These are phyloP conservation scores for Enteromius trimaculatus DNA, from an alignment of 2,797 vertebrate species.

Conservation along the genomic window DNA sequence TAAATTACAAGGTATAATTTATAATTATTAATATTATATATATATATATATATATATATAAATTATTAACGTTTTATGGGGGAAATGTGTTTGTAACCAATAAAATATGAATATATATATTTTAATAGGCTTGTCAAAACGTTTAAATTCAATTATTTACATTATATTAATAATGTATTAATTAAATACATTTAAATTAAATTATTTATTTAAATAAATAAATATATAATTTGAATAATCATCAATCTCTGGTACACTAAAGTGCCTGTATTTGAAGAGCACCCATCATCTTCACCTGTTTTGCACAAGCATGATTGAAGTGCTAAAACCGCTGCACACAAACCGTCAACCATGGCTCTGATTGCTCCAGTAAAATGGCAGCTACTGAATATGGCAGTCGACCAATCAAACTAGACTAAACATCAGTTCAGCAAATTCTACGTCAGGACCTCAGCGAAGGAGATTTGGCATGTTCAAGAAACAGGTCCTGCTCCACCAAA, in stretches of 20 bases:
- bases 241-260: neutral
- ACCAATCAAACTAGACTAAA: slow-evolving; percentile 26
- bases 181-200: neutral
- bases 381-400: neutral
- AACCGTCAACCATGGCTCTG: neutral
- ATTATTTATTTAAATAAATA: neutral
- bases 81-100: neutral
- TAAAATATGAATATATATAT: neutral
- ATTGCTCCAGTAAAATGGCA: neutral
- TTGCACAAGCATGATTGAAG: neutral
- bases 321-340: neutral
- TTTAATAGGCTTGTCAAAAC: neutral
- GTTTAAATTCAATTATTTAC: neutral
- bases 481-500: slow-evolving; percentile 39
- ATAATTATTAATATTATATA: too few relatives aligned
- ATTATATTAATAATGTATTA: neutral
- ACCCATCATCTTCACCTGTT: neutral
- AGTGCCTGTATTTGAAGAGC: neutral
- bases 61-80: neutral
- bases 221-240: neutral
- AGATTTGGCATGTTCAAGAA: slow-evolving; percentile 42
- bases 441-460: neutral
- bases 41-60: too few relatives aligned
- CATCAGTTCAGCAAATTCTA: slow-evolving; percentile 7
- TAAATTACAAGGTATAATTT: too few relatives aligned